A percentile compares a stretch with the other conserved stretches of the same genome.
Conservation (phyloP, 2,797 vertebrate species). For the Squalus acanthias region DNA sequence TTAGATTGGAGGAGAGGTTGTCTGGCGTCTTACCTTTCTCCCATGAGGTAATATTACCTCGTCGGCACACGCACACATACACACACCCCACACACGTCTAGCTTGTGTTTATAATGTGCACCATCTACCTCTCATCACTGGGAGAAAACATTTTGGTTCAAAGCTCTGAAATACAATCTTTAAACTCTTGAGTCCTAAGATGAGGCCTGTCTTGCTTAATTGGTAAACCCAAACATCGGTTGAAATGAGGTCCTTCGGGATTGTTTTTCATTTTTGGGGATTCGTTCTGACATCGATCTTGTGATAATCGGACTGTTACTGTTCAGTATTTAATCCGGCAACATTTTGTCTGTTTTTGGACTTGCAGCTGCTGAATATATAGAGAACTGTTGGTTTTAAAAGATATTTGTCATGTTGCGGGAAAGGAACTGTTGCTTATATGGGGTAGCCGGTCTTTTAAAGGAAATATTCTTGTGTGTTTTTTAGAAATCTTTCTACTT, state of each 20-base stretch:
- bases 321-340: background rate
- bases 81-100: background rate
- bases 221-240: background rate
- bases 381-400: background rate
- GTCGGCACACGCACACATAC: too few species aligned
- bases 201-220: background rate
- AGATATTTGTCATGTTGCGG: background rate
- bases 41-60: background rate
- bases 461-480: background rate
- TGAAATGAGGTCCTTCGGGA: background rate
- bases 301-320: background rate
- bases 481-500: background rate
- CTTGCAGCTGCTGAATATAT: background rate
- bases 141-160: background rate
- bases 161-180: constrained; percentile 3
- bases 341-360: background rate
- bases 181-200: background rate
- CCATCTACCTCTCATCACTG: background rate
- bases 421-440: background rate
- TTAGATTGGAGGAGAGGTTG: background rate
- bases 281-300: background rate
- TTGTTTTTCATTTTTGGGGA: background rate
- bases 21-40: background rate
- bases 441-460: background rate
- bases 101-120: background rate